Base-by-base conservation (phyloP, 1,140 invertebrate species). In the Trinorchestia longiramus region DNA sequence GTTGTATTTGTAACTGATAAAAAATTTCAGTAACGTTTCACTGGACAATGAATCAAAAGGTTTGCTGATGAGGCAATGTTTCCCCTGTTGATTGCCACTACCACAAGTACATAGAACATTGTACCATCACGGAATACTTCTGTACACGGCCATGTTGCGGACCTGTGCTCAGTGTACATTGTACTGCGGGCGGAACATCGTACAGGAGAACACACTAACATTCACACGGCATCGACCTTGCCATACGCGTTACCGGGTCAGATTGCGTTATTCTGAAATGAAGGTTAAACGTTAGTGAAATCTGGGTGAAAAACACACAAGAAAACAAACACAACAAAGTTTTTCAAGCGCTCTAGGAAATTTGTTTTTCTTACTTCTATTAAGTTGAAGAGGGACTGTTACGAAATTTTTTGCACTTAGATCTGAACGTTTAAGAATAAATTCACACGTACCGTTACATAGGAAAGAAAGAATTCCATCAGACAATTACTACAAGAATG, bases 181-280 rank as follows among this genome's bases (percentile, higher is more conserved):
- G 41, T 41, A 90, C 43, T 90, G 88, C n/a, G 43, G 36, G 6
- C 8, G 42, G 88, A 90, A 90, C 88, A 94, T 94, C 47, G 43
- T 94, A 94, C 92, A 47, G 92, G 40, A 94, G 88, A 45, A 45
- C 40, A 43, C 11, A 94, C 92, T 94, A 94, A 94, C 92, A 94
- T 94, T 94, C 92, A 94, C 43, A 94, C 3, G 11, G 43, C 92
- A 43, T 94, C 92, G 43, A 94, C 92, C 43, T 94, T 94, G 43
- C 92, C 92, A 94, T 94, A 94, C 41, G 19, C 41, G 92, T 94
- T 94, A 94, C 92, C 92, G 92, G 41, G 92, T 94, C 92, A 94
- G 92, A 94, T 44, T 17, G 92, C 92, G 44, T 4, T 94, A 47
- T 94, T 94, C 92, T 94, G 92, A 43, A 94, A 94, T 15, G 43